Conservation (phyloP, 1,140 invertebrate genomes). For the Acromyrmex heyeri region DNA sequence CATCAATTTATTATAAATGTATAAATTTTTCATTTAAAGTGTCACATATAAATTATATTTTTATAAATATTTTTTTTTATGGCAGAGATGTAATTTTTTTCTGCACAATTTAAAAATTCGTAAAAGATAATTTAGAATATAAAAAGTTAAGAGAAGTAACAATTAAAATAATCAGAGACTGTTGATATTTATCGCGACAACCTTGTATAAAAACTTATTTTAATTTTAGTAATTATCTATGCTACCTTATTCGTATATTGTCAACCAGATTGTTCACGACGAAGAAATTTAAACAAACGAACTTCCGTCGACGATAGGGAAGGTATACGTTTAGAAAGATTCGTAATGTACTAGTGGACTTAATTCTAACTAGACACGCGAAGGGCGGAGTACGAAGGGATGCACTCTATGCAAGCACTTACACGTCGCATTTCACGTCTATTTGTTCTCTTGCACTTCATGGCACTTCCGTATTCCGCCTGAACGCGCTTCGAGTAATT, state of each 20-base stretch:
- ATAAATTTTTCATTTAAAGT: neutral
- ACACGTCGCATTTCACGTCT: constrained; percentile 46
- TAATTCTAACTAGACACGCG: constrained; percentile 58
- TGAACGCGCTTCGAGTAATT: constrained; percentile 52
- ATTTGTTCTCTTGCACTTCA: constrained; percentile 57
- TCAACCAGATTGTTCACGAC: constrained; percentile 14
- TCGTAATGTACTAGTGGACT: constrained; percentile 81
- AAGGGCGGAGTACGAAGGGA: constrained; percentile 64
- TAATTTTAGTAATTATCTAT: constrained; percentile 11
- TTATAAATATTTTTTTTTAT: neutral
- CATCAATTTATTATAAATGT: neutral
- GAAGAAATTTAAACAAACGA: constrained; percentile 63
- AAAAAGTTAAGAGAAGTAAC: neutral
- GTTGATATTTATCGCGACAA: neutral
- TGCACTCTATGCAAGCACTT: constrained; percentile 47
- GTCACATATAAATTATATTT: neutral
- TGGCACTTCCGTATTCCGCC: constrained; percentile 61
- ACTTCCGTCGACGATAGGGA: constrained; percentile 54
- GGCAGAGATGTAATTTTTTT: neutral
- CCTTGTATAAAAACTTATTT: neutral
- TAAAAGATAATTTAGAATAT: neutral
- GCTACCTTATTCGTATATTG: constrained; percentile 14
- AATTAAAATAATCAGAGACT: neutral
- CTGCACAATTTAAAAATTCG: neutral
- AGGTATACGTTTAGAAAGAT: constrained; percentile 83